phyloP scores from a whole-genome alignment of 35 echinoderm and acorn worm species.

The Holothuria glaberrima region DNA sequence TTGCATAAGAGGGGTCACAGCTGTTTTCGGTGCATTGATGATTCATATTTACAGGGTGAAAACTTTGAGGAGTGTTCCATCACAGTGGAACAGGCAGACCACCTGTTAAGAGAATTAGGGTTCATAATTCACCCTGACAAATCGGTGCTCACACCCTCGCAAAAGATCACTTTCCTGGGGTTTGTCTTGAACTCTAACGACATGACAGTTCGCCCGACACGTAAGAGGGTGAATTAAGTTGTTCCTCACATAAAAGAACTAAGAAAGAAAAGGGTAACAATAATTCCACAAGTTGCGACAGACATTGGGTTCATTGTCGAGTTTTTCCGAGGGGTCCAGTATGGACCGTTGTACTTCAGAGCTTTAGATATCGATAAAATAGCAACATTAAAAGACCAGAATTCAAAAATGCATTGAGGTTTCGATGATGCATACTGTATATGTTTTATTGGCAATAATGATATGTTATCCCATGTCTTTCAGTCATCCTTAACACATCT shows the following conservation, averaged over 20 bases:
- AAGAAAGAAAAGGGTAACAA: too few relatives aligned
- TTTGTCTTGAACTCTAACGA: constrained; percentile 35
- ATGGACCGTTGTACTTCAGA: constrained; percentile 18
- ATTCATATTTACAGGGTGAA: too few relatives aligned
- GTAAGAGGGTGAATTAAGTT: not conserved
- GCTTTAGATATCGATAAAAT: constrained; percentile 13
- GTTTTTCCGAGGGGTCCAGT: constrained; percentile 28
- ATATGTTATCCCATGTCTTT: too few relatives aligned
- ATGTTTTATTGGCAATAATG: too few relatives aligned
- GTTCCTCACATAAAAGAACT: not conserved
- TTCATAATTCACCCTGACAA: too few relatives aligned
- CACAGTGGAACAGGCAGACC: not conserved
- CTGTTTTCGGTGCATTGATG: constrained; percentile 25
- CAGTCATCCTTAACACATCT: too few relatives aligned
- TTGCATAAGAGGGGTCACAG: constrained; percentile 11
- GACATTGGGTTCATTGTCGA: constrained; percentile 24
- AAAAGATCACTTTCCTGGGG: not conserved
- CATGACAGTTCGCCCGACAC: constrained; percentile 14
- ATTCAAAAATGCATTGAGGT: too few relatives aligned
- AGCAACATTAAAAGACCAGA: too few relatives aligned
- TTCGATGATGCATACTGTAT: too few relatives aligned
- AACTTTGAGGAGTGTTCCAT: constrained; percentile 19
- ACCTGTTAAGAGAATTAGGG: constrained; percentile 1
- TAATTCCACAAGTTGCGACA: not conserved
- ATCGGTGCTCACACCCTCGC: constrained; percentile 25